Base-by-base conservation (phyloP, 2,113 vertebrate species). In the Xiphophorus couchianus region DNA sequence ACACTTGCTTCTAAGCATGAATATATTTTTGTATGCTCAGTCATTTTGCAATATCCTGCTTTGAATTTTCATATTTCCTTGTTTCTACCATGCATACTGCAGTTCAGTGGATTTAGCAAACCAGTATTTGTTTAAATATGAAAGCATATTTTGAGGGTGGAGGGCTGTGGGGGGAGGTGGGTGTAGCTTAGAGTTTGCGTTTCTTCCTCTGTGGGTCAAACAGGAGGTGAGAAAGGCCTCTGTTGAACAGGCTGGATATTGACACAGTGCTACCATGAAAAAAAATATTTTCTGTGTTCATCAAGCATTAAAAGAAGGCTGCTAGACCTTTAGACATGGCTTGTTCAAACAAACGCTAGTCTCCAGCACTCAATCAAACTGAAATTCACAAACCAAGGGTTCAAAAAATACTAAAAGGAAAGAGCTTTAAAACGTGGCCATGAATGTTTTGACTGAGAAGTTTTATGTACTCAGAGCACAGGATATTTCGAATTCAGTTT, bases 261-360 rank as follows among this genome's bases (percentile, higher is more conserved):
- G 90, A 91, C 89, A 89, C 80, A 89, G 80, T 88, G 85, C 87
- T 84, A 86, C 77, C 82, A 83, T 80, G 90, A 91, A 79, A 81
- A 86, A 91, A 92, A 92, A 92, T 91, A 92, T 93, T 92, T 89
- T 89, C 74, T 76, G 72, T 91, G 85, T 85, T 84, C 85, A 73
- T 81, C 61, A 54, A 74, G 82, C 82, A 85, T 88, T 80, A 90
- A 89, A 87, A 35, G 63, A 79, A 73, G 62, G 1, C 84, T 30
- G 65, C 73, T 75, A 85, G 87, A 81, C 79, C 19, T 88, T 86
- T 89, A 79, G 80, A 91, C 85, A 82, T 71, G 88, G 65, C 83
- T 69, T 89, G 65, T 82, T 82, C 80, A 91, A 94, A 93, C 86
- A 93, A 94, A 91, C 76, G 3, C 62, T 7, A 61, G 82, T 84